Evolutionary conservation across 2,113 vertebrate species (phyloP), one percentile per base, ranked within the genome.

Genomic region (Megaceryle torquata): DNA sequence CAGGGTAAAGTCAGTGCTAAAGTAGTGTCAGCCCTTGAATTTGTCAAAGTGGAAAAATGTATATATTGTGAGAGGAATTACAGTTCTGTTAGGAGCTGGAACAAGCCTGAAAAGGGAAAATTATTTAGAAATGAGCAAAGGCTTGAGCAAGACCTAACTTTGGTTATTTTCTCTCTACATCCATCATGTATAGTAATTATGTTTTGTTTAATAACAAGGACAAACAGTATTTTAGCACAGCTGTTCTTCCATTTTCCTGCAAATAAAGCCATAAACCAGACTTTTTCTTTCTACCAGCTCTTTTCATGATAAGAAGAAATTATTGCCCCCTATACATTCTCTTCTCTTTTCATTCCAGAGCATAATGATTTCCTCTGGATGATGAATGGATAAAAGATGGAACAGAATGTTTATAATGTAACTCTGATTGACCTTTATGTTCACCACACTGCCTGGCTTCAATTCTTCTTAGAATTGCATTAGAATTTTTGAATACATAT

Each of bases 391-490:
- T 88, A n/a, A 89, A 88, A 75, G 61, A 89, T 35, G 24, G 51
- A 96, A 60, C 29, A 75, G 67, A 71, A 88, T 44, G 68, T 54
- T 95, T 82, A 63, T 57, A 81, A 69, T 60, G 51, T 44, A 51
- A 59, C 56, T 93, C 64, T 78, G 68, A 83, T 75, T 90, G 95
- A 95, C 90, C 69, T 95, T 97, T 93, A 75, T 92, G 79, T 84
- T 96, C 57, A 82, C 37, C 64, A 75, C 57, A 64, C 82, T 93
- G 82, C 89, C 92, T 95, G 67, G 86, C 64, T 97, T 96, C 95
- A 95, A 86, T 92, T 94, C 68, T 70, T 63, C 51, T 71, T 48
- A 54, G 77, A 85, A 95, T 87, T 88, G 21, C 60, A 64, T 96
- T 92, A 89, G 31, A 46, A 91, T 94, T 75, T 89, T 83, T 89